Evolutionary conservation across 1,140 invertebrate species (phyloP).

Genomic region (Phymastichus coffea): DNA sequence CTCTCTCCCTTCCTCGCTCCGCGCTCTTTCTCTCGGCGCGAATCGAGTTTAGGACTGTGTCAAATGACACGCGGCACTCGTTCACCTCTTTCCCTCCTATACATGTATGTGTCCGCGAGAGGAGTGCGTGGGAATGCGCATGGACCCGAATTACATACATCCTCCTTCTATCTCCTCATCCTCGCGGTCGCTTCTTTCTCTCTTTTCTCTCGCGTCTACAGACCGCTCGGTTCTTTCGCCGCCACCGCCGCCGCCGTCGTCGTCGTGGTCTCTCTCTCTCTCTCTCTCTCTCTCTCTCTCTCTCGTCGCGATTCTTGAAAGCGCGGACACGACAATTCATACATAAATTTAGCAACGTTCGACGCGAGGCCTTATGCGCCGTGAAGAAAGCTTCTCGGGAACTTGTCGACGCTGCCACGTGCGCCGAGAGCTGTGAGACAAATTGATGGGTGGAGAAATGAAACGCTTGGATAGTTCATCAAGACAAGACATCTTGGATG

Average conservation of each 20-base stretch:
- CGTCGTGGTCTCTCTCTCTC: neutral
- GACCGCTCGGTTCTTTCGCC: neutral
- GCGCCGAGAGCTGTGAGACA: slow-evolving; percentile 9
- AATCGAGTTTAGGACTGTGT: slow-evolving; percentile 55
- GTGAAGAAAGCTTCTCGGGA: slow-evolving; percentile 23
- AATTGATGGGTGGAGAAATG: slow-evolving; percentile 20
- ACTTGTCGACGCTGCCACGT: slow-evolving; percentile 11
- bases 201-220: no score
- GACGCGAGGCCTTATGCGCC: slow-evolving; percentile 11
- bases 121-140: slow-evolving; percentile 43
- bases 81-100: slow-evolving; percentile 9
- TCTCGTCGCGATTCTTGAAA: neutral
- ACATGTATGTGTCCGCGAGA: slow-evolving; percentile 10
- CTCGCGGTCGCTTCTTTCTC: slow-evolving; percentile 32
- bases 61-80: slow-evolving; percentile 43
- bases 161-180: no score
- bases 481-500: no score
- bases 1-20: neutral
- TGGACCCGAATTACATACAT: slow-evolving; percentile 46
- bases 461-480: slow-evolving; percentile 15
- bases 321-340: no score
- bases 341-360: slow-evolving; percentile 21
- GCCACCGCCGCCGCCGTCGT: no score
- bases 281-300: neutral
- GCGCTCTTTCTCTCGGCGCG: slow-evolving; percentile 35